Evolutionary conservation across 2,888 invertebrate species (phyloP), one percentile per base, ranked within the genome.

Genomic region (Lasioglossum zephyrum): DNA sequence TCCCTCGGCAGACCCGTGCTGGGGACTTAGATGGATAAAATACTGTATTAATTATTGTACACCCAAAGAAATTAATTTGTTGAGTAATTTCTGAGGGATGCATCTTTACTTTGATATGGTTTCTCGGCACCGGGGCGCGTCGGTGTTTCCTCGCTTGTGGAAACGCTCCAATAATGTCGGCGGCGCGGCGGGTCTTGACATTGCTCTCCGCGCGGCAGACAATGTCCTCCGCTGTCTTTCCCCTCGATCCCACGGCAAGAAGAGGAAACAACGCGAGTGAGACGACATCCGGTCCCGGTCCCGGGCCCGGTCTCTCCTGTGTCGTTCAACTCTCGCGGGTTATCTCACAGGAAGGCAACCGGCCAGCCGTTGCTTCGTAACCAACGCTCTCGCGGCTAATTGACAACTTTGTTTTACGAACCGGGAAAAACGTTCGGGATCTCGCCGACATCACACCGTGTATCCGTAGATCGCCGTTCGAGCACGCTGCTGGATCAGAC

Each of bases 261-360:
- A 80, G 88, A 88, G 88, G 89, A 92, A 92, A 92, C 91, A 91
- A 92, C 92, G 90, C 89, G 89, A 84, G 90, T 89, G 89, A 81
- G 82, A 92, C 92, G 92, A 92, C 92, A 92, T 93, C 93, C 93
- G 93, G 91, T 91, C 76, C 75, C 79, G 70, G 41, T 86, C 76
- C 75, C 78, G 81, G 63, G 63, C 66, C 36, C 77, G 69, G 39
- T 86, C 75, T 39, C 66, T 36, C 22, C 66, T 86, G 89, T 91
- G 92, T 91, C 91, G 88, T 91, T 91, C 92, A 91, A 91, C 91
- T 86, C 88, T 39, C 83, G 47, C 83, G 63, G 87, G 86, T 89
- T 90, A 91, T 91, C 89, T 91, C 89, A 82, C 86, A 85, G 89
- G 86, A 91, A 90, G 86, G 82, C 81, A 81, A 70, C 80, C 66